A percentile compares a stretch with the other conserved stretches of the same genome.
Conservation (phyloP, 2,888 invertebrate genomes). For the Callinectes sapidus region DNA sequence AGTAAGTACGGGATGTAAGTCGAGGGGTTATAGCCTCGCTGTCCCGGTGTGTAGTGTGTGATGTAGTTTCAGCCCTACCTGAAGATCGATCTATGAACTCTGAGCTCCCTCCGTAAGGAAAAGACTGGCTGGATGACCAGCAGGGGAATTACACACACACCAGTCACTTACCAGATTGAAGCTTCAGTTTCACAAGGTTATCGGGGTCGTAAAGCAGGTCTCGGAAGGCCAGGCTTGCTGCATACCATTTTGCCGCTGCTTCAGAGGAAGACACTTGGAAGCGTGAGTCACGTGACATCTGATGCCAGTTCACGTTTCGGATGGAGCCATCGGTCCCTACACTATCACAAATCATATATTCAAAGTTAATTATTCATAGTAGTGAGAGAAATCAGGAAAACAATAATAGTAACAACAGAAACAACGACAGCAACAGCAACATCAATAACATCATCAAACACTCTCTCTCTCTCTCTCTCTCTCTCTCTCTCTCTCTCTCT, state of each 20-base stretch:
- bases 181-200: not conserved
- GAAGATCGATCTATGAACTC: too few species aligned
- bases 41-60: too few species aligned
- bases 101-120: too few species aligned
- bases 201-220: not conserved
- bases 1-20: too few species aligned
- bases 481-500: too few species aligned
- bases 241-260: not conserved
- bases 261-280: not conserved
- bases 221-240: not conserved
- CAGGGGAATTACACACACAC: too few species aligned
- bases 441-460: too few species aligned
- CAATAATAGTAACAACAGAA: not conserved
- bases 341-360: not conserved
- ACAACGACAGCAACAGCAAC: not conserved
- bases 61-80: too few species aligned
- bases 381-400: not conserved
- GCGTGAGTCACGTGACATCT: not conserved
- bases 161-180: not conserved
- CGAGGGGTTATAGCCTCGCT: too few species aligned
- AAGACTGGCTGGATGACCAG: too few species aligned
- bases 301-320: not conserved
- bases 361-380: not conserved
- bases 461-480: too few species aligned
- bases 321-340: not conserved